phyloP scores from a whole-genome alignment of 2,797 vertebrate species.

The Chelidonichthys spinosus region DNA sequence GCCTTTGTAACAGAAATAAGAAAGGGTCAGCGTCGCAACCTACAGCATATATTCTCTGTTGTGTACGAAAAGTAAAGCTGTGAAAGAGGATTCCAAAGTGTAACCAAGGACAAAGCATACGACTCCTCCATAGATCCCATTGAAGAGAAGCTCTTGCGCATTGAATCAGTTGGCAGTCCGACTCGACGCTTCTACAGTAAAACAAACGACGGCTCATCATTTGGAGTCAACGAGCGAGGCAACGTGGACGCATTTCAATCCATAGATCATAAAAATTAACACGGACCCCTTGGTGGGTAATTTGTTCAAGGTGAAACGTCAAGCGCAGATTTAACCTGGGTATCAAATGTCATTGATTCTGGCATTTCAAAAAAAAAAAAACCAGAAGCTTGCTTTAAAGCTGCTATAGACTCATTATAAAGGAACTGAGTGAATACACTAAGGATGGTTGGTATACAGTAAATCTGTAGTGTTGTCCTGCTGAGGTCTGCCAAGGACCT shows the following conservation, averaged over 20 bases:
- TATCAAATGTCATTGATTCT: conserved; percentile 22
- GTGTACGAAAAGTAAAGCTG: conserved; percentile 14
- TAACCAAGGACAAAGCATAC: conserved; percentile 50
- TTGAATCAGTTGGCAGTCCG: conserved; percentile 45
- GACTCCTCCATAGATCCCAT: conserved; percentile 38
- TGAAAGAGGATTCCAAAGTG: conserved; percentile 40
- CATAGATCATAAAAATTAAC: conserved; percentile 20
- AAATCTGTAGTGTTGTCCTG: neutral
- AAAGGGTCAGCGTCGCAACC: conserved; percentile 37
- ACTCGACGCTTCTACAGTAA: conserved; percentile 16
- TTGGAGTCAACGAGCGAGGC: conserved; percentile 22
- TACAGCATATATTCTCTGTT: conserved; percentile 33
- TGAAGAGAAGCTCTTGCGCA: conserved; percentile 54
- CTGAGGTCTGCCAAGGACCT: conserved; percentile 5
- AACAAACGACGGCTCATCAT: conserved; percentile 26
- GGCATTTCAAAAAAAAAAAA: neutral
- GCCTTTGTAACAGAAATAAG: conserved; percentile 37
- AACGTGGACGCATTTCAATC: conserved; percentile 32
- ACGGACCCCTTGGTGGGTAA: conserved; percentile 19
- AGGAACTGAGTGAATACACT: conserved; percentile 17
- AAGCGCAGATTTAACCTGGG: conserved; percentile 30
- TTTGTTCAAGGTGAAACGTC: conserved; percentile 47
- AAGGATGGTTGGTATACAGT: neutral
- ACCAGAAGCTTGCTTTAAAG: conserved; percentile 3
- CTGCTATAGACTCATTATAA: neutral